Evolutionary conservation across 2,797 vertebrate genomes (phyloP).

Genomic region (Rhinogobio ventralis): DNA sequence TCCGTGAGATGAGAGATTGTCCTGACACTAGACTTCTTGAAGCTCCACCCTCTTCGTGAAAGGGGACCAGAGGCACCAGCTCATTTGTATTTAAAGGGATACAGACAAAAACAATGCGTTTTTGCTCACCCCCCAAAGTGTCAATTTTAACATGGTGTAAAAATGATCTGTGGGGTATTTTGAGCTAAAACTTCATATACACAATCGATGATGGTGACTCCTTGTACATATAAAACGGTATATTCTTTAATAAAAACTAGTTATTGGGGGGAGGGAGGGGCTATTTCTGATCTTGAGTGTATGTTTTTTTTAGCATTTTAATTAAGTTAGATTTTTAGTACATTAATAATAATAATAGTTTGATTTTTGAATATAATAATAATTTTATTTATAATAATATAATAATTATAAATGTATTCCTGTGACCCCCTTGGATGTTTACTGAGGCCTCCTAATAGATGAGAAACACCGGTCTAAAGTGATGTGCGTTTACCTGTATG

Average conservation of each 20-base stretch:
- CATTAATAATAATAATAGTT: neutral
- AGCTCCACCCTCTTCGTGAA: too few species aligned
- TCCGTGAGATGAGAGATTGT: too few species aligned
- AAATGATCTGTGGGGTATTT: too few species aligned
- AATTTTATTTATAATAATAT: neutral
- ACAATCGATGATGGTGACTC: too few species aligned
- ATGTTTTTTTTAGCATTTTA: neutral
- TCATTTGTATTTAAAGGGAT: too few species aligned
- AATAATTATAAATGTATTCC: neutral
- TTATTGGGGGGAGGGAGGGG: neutral
- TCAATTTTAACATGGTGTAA: too few species aligned
- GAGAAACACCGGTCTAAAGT: neutral
- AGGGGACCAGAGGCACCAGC: too few species aligned
- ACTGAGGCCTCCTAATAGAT: neutral
- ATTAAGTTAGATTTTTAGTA: neutral
- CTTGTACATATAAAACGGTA: neutral
- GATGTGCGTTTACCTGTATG: too few species aligned
- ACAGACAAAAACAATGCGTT: too few species aligned
- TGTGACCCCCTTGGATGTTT: neutral
- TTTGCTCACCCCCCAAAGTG: too few species aligned
- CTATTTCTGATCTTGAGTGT: neutral
- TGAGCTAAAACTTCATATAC: too few species aligned
- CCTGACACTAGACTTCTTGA: too few species aligned
- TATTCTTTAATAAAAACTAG: constrained; percentile 5
- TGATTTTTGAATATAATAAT: neutral